These are phyloP conservation scores for Eupleurogrammus muticus DNA, from an alignment of 2,797 vertebrate species.

Conservation along the genomic window DNA sequence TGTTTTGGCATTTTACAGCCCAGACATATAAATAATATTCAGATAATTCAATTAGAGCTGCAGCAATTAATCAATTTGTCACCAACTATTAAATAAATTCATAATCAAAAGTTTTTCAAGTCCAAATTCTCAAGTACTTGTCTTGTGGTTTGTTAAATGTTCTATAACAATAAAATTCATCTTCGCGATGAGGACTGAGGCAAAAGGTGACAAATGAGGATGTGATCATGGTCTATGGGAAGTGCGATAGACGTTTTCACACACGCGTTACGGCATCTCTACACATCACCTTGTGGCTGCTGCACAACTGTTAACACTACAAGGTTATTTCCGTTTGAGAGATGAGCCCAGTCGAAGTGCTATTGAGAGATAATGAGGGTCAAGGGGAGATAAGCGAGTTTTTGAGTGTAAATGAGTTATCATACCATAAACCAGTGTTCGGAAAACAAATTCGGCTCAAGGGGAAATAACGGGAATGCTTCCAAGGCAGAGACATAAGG, in stretches of 20 bases:
- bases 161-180: no score
- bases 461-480: constrained; percentile 12
- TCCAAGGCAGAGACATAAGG: constrained; percentile 35
- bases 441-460: constrained; percentile 35
- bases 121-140: no score
- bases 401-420: constrained; percentile 9
- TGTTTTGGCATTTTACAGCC: background rate
- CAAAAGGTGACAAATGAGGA: no score
- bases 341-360: background rate
- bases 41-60: no score
- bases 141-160: no score
- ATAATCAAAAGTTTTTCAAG: no score
- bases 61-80: no score
- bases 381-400: background rate
- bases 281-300: background rate
- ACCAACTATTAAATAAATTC: no score
- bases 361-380: background rate
- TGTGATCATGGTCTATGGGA: no score
- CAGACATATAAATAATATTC: no score
- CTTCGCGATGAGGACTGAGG: no score
- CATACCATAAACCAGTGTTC: constrained; percentile 8
- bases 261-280: background rate
- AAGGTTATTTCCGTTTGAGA: constrained; percentile 6
- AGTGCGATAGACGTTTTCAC: no score
- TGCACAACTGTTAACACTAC: background rate